These are phyloP conservation scores for Megaustenia siamemsis DNA, from an alignment of 2,888 invertebrate genomes.

Conservation along the genomic window DNA sequence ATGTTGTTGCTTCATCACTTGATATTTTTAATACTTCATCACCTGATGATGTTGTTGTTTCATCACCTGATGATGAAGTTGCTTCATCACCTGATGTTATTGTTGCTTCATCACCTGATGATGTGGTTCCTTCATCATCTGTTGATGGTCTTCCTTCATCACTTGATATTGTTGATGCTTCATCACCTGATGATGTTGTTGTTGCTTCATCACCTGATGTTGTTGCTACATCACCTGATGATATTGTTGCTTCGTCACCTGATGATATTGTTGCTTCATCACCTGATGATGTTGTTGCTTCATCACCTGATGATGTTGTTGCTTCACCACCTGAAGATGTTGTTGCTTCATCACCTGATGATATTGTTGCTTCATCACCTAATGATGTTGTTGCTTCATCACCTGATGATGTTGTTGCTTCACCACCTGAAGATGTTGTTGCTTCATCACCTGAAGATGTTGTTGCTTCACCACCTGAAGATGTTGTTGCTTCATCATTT, in stretches of 20 bases:
- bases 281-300: not conserved
- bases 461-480: not conserved
- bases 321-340: not conserved
- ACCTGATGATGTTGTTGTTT: not conserved
- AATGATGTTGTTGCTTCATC: not conserved
- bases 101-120: not conserved
- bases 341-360: not conserved
- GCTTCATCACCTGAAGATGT: not conserved
- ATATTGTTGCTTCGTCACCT: conserved; percentile 12
- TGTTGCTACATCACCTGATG: not conserved
- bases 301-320: conserved; percentile 13
- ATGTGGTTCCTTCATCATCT: not conserved
- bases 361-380: not conserved
- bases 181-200: conserved; percentile 6
- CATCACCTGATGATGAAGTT: not conserved
- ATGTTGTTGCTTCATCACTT: not conserved
- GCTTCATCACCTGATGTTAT: not conserved
- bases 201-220: conserved; percentile 1
- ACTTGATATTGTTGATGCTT: not conserved
- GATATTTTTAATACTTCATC: not conserved
- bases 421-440: conserved; percentile 14
- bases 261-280: not conserved
- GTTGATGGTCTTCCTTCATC: not conserved
- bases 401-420: not conserved
- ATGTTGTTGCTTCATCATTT: not conserved